These are phyloP conservation scores for Ceratosolen solmsi DNA, from an alignment of 1,140 invertebrate genomes.

Conservation along the genomic window DNA sequence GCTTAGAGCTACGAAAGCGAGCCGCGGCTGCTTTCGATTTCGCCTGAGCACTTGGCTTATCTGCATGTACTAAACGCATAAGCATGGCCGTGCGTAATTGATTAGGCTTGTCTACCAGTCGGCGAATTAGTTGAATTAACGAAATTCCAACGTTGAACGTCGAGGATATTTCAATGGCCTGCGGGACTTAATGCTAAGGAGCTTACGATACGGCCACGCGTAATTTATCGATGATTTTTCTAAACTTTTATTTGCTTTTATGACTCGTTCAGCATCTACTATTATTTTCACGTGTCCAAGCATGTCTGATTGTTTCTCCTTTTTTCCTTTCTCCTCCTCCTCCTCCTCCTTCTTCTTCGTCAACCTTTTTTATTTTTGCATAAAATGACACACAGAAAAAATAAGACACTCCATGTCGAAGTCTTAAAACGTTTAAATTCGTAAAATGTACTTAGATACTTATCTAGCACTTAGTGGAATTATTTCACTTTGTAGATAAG, in stretches of 20 bases:
- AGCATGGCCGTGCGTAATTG: background rate
- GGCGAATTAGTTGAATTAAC: constrained; percentile 6
- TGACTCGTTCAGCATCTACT: too few relatives aligned
- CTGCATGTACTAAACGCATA: background rate
- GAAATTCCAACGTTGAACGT: background rate
- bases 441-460: background rate
- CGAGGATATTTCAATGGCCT: background rate
- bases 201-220: background rate
- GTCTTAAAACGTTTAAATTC: too few relatives aligned
- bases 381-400: too few relatives aligned
- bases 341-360: too few relatives aligned
- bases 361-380: too few relatives aligned
- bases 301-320: too few relatives aligned
- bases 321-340: too few relatives aligned
- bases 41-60: background rate
- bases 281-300: too few relatives aligned
- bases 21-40: background rate
- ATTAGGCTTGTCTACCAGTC: background rate
- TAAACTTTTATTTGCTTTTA: too few relatives aligned
- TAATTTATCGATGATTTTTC: too few relatives aligned
- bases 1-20: too few relatives aligned
- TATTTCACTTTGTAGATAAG: background rate
- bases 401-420: too few relatives aligned
- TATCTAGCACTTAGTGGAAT: background rate
- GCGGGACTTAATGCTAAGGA: background rate